Evolutionary conservation across 1,140 invertebrate genomes (phyloP).

Genomic region (Drosophila willistoni): DNA sequence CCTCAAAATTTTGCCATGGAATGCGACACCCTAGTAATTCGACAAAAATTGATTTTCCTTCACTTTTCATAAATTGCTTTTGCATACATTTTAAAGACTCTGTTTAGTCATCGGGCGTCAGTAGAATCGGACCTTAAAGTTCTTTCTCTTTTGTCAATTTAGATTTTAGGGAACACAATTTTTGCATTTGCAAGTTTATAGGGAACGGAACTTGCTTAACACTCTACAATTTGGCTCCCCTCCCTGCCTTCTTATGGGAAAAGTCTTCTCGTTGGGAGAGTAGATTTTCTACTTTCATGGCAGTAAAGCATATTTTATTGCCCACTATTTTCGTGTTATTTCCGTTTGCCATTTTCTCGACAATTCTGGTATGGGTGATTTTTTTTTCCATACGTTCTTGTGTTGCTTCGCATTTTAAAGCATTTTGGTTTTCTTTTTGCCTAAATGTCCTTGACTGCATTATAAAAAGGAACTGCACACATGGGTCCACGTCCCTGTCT

Average conservation of each 20-base stretch:
- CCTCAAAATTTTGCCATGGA: no score
- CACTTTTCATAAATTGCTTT: not conserved
- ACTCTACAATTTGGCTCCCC: not conserved
- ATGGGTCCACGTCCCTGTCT: slow-evolving; percentile 16
- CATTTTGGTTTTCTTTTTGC: slow-evolving; percentile 31
- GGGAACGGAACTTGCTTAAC: not conserved
- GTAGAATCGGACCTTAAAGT: no score
- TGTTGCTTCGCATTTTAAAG: slow-evolving; percentile 56
- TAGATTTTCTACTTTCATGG: slow-evolving; percentile 14
- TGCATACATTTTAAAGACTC: no score
- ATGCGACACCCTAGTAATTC: no score
- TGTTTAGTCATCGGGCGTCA: no score
- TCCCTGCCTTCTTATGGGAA: not conserved
- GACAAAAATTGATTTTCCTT: no score
- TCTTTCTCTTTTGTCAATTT: not conserved
- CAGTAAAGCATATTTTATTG: slow-evolving; percentile 66
- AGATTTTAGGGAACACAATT: not conserved
- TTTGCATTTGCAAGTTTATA: not conserved
- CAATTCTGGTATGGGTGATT: slow-evolving; percentile 37
- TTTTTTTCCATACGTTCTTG: slow-evolving; percentile 8
- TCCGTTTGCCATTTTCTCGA: slow-evolving; percentile 66
- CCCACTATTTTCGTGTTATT: slow-evolving; percentile 73
- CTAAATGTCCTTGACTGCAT: slow-evolving; percentile 70
- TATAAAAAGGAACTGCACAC: slow-evolving; percentile 39
- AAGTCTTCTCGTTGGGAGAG: not conserved